Conservation (phyloP, 2,888 invertebrate genomes). For the Eupithecia tripunctaria region DNA sequence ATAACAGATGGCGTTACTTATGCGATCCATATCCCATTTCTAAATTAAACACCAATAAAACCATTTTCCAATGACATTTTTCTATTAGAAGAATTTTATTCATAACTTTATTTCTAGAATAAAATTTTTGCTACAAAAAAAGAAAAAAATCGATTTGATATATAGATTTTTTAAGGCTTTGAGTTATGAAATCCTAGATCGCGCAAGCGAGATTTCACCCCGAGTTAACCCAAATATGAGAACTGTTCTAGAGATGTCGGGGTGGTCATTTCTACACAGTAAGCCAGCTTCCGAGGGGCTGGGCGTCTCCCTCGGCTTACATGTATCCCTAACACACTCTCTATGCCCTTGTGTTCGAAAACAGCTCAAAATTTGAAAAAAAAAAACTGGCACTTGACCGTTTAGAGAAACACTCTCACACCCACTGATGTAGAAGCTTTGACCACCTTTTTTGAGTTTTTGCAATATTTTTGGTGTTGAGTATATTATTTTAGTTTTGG, state of each 20-base stretch:
- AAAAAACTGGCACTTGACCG: conserved; percentile 76
- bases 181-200: conserved; percentile 51
- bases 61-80: neutral
- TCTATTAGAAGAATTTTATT: neutral
- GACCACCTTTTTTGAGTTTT: conserved; percentile 61
- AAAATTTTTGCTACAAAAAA: neutral
- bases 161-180: neutral
- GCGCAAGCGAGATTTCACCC: conserved; percentile 55
- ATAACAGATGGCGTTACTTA: conserved; percentile 37
- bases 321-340: conserved; percentile 64
- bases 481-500: neutral
- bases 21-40: neutral
- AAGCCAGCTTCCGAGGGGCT: conserved; percentile 70
- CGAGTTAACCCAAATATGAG: neutral
- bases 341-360: conserved; percentile 70
- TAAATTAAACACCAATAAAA: conserved; percentile 6
- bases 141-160: neutral
- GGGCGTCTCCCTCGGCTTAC: conserved; percentile 58
- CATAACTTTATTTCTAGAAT: neutral
- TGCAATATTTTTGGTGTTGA: too few relatives aligned
- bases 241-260: conserved; percentile 7
- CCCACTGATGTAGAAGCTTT: conserved; percentile 73
- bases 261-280: conserved; percentile 78
- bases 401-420: conserved; percentile 79
- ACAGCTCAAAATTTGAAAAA: conserved; percentile 55